Evolutionary conservation across 1,140 invertebrate species (phyloP).

Genomic region (Bombus picipes): DNA sequence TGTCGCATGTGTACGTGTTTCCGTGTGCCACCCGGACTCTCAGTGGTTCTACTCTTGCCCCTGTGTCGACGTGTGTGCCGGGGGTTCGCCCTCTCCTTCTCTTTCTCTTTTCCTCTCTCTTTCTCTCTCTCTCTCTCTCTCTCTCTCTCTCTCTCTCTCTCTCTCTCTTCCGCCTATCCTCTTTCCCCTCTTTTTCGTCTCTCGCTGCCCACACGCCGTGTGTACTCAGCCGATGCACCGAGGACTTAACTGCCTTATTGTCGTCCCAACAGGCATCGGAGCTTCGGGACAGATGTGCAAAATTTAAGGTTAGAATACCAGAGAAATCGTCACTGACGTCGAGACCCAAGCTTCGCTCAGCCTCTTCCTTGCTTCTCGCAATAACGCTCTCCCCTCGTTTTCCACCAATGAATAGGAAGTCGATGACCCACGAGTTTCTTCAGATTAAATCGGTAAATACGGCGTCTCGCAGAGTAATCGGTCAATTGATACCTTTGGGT

Average conservation of each 20-base stretch:
- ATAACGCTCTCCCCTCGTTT: neutral
- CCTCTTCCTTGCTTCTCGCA: conserved; percentile 28
- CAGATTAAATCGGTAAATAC: neutral
- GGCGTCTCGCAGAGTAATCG: neutral
- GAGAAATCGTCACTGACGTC: conserved; percentile 45
- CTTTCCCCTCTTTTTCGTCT: conserved; percentile 66
- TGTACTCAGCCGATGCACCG: conserved; percentile 77
- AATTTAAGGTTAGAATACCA: conserved; percentile 76
- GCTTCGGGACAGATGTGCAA: conserved; percentile 78
- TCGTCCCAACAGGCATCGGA: conserved; percentile 75
- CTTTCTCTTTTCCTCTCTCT: conserved; percentile 47
- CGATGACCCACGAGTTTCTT: conserved; percentile 27
- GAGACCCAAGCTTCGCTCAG: neutral
- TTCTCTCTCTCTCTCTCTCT: conserved; percentile 32
- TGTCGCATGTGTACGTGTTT: conserved; percentile 50
- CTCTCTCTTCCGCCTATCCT: conserved; percentile 58
- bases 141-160: conserved; percentile 55
- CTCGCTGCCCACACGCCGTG: conserved; percentile 69
- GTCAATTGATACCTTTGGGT: neutral
- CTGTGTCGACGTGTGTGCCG: conserved; percentile 51
- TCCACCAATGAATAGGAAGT: neutral
- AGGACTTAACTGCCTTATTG: conserved; percentile 80
- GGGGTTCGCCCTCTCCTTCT: conserved; percentile 61
- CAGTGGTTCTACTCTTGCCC: conserved; percentile 42
- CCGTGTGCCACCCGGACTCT: conserved; percentile 51